Percentiles rank a stretch among this genome's conserved stretches.
These are phyloP conservation scores for Pseudorectes ferrugineus DNA, from an alignment of 2,113 vertebrate genomes.

Conservation along the genomic window DNA sequence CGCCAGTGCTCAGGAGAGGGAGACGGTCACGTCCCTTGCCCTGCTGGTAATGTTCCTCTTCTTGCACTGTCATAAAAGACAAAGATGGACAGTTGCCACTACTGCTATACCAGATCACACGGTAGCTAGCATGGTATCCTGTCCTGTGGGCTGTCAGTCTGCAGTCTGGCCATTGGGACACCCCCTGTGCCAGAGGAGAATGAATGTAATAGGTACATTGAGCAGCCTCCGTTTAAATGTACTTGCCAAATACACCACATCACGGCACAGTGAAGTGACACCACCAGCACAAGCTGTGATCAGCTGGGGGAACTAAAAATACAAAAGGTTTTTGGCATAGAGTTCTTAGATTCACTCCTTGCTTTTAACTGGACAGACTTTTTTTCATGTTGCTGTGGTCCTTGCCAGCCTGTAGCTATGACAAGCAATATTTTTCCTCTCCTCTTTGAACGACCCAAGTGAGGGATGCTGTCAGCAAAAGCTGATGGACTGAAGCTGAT, in stretches of 20 bases:
- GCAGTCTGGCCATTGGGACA: background rate
- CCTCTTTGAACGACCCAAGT: background rate
- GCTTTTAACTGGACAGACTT: background rate
- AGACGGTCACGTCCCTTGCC: background rate
- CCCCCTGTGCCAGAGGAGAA: background rate
- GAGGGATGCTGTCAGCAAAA: background rate
- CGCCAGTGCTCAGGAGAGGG: background rate
- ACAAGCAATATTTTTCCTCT: background rate
- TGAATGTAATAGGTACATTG: rapidly evolving
- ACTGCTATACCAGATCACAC: background rate
- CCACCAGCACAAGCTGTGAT: background rate
- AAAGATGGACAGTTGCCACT: background rate
- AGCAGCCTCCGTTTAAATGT: rapidly evolving
- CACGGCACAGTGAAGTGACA: background rate
- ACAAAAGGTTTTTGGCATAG: background rate
- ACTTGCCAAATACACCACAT: background rate
- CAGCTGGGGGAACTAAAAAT: background rate
- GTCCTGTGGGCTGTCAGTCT: background rate
- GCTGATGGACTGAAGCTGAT: background rate
- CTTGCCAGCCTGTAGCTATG: background rate
- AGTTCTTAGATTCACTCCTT: background rate
- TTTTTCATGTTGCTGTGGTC: background rate
- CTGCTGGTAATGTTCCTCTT: background rate
- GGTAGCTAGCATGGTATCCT: background rate
- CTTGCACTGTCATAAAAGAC: background rate